Percentiles rank a stretch among this genome's conserved stretches.
Conservation (phyloP, 2,113 vertebrate species). For the Monopterus albus region DNA sequence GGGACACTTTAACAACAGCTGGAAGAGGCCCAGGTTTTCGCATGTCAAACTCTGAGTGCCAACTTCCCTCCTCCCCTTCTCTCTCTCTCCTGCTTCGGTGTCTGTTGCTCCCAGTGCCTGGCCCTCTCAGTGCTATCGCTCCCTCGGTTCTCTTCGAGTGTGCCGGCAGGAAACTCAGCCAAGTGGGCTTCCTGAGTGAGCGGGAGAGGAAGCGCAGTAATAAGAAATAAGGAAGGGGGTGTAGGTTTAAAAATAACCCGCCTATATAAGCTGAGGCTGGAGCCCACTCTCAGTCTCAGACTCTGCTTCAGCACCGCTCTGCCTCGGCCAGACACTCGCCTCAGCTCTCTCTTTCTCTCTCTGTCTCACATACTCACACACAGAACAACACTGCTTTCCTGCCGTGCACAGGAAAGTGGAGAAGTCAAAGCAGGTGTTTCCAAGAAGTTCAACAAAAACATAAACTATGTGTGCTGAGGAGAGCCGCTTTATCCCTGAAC, state of each 20-base stretch:
- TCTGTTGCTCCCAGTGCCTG: constrained; percentile 34
- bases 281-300: constrained; percentile 81
- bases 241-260: constrained; percentile 93
- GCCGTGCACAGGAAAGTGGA: constrained; percentile 61
- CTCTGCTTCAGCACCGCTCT: constrained; percentile 42
- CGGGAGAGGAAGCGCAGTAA: constrained; percentile 89
- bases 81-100: constrained; percentile 46
- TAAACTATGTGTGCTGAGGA: constrained; percentile 47
- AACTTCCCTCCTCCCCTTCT: constrained; percentile 6
- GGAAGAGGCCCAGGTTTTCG: constrained; percentile 47
- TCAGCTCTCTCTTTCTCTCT: constrained; percentile 17
- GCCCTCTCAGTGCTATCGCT: constrained; percentile 78
- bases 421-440: constrained; percentile 76
- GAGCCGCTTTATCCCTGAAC: constrained; percentile 43
- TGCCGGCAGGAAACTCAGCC: constrained; percentile 87
- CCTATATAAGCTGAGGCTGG: constrained; percentile 89
- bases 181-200: constrained; percentile 89
- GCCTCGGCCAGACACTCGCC: constrained; percentile 8
- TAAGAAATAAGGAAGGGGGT: constrained; percentile 89
- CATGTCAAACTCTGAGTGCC: constrained; percentile 60
- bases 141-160: constrained; percentile 80
- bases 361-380: constrained; percentile 16
- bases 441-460: constrained; percentile 66
- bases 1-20: constrained; percentile 49
- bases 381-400: constrained; percentile 49